These are phyloP conservation scores for Drosophila setosimentum DNA, from an alignment of 2,888 invertebrate genomes.

Conservation along the genomic window DNA sequence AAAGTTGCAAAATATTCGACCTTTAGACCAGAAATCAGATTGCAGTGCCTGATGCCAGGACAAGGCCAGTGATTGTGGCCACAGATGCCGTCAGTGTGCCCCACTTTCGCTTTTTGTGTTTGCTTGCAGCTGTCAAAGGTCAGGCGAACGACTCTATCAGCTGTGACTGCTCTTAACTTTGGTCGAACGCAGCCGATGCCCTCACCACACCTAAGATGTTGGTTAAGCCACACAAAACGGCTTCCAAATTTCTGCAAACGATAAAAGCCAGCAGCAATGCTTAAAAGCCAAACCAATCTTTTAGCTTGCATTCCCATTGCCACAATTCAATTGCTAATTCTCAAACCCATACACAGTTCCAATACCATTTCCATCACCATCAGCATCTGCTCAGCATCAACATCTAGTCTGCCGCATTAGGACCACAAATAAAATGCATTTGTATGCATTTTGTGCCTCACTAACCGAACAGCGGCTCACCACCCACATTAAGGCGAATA, in stretches of 20 bases:
- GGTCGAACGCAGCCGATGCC: conserved; percentile 5
- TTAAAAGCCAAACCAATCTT: conserved; percentile 42
- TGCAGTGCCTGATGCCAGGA: conserved; percentile 1
- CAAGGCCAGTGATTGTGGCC: conserved; percentile 5
- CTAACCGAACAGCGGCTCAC: conserved; percentile 40
- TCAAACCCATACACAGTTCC: conserved; percentile 38
- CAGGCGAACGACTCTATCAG: conserved; percentile 35
- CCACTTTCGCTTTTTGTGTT: conserved; percentile 56
- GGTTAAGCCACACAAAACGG: conserved; percentile 41
- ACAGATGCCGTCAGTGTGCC: conserved; percentile 38
- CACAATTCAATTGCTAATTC: conserved; percentile 30
- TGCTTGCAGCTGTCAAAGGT: conserved; percentile 48
- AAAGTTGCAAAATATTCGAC: conserved; percentile 55
- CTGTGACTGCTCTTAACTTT: conserved; percentile 34
- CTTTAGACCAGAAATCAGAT: conserved; percentile 10
- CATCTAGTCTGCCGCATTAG: conserved; percentile 67
- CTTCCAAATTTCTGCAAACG: conserved; percentile 39
- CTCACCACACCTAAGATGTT: conserved; percentile 18
- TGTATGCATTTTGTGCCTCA: conserved; percentile 70
- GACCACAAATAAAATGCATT: conserved; percentile 71
- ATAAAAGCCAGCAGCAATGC: conserved; percentile 29
- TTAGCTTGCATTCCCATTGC: conserved; percentile 20
- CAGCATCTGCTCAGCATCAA: conserved; percentile 21
- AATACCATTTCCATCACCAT: conserved; percentile 16
- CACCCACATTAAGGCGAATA: conserved; percentile 63